Conservation (phyloP, 53 echinoderm and acorn worm species). For the Mesocentrotus franciscanus region DNA sequence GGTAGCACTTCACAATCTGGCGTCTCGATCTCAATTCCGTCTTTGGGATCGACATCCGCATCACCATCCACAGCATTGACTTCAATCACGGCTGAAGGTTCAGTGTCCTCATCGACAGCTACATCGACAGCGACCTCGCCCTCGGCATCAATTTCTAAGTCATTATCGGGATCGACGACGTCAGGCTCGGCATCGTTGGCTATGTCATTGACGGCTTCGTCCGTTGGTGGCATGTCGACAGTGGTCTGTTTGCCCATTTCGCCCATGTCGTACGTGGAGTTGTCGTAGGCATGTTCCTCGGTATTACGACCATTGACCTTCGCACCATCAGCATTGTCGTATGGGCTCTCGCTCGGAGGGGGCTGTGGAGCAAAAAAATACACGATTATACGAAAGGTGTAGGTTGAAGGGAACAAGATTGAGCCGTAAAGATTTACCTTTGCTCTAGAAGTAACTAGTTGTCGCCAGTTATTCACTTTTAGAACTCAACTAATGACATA, state of each 20-base stretch:
- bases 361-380: background rate
- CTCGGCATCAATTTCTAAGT: background rate
- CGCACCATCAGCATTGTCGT: background rate
- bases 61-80: background rate
- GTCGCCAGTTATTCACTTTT: too few relatives aligned
- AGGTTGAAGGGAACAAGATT: background rate
- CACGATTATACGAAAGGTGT: background rate
- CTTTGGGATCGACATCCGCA: background rate
- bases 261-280: background rate
- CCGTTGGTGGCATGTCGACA: background rate
- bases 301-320: background rate
- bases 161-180: background rate
- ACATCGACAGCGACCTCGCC: background rate
- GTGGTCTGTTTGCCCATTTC: background rate
- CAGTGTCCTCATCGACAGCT: background rate
- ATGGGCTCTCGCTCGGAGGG: background rate
- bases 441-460: too few relatives aligned
- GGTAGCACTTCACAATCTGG: background rate
- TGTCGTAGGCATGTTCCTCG: slow-evolving; percentile 24
- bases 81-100: background rate
- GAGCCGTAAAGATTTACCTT: too few relatives aligned
- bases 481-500: too few relatives aligned
- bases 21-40: background rate
- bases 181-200: background rate
- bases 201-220: background rate